phyloP scores from a whole-genome alignment of 2,888 invertebrate genomes.

The Cactoblastis cactorum region DNA sequence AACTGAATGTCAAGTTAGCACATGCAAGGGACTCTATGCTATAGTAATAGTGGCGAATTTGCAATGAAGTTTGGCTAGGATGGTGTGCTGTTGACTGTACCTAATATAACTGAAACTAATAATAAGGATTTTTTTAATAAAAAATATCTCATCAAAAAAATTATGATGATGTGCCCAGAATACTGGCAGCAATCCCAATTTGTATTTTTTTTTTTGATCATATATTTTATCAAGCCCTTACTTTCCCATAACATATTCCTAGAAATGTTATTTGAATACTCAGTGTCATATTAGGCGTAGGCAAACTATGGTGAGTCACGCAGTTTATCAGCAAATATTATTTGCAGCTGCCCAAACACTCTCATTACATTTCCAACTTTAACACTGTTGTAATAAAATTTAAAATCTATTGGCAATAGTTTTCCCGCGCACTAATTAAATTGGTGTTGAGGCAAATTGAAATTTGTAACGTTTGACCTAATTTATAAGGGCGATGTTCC shows the following conservation, averaged over 20 bases:
- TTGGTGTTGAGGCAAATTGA: slow-evolving; percentile 42
- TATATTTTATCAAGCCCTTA: background rate
- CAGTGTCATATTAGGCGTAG: slow-evolving; percentile 23
- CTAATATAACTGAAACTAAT: background rate
- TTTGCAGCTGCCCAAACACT: background rate
- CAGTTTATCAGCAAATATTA: slow-evolving; percentile 20
- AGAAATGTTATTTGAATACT: slow-evolving; percentile 6
- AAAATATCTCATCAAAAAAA: no score
- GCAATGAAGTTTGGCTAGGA: no score
- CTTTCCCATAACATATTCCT: slow-evolving; percentile 1
- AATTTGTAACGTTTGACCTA: slow-evolving; percentile 62
- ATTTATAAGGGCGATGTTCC: slow-evolving; percentile 40
- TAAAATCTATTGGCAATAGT: slow-evolving; percentile 14
- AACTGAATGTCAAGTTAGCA: no score
- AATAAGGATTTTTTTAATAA: no score
- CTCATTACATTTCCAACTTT: slow-evolving; percentile 3
- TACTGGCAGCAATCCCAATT: background rate
- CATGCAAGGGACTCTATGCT: no score
- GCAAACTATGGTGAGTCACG: slow-evolving; percentile 45
- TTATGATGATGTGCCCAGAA: no score
- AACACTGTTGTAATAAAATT: slow-evolving; percentile 14
- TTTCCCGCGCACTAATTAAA: slow-evolving; percentile 18
- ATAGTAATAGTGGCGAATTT: background rate
- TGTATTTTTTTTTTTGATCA: background rate
- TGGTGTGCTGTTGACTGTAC: no score